Evolutionary conservation across 2,888 invertebrate genomes (phyloP), one percentile per base, ranked within the genome.

Genomic region (Tenthredo mesomela): DNA sequence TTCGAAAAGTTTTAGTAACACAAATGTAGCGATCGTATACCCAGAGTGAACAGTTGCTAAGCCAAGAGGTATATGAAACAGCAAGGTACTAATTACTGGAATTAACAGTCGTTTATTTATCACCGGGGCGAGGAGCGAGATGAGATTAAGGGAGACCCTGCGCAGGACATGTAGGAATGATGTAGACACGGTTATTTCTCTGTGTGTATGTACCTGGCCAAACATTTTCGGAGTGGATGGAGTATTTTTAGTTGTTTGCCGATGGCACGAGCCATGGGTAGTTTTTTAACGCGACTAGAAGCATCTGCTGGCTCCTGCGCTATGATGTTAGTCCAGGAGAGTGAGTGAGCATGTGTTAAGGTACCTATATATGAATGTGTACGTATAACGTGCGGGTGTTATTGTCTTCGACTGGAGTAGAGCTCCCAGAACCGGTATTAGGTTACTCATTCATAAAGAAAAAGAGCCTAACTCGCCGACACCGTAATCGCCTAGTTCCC

Each of bases 201-300:
- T 54, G 7, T 50, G 18, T 50, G 21, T 25, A 47, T 9, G 18
- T 73, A 40, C 71, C 40, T 43, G 40, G 71, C 21, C 71, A 29
- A 43, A 43, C 71, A 43, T 73, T 18, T 77, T n/a, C 18, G 54
- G 50, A 21, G n/a, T 43, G 33, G 43, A 50, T 54, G 82, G 88
- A 90, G 90, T 92, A 92, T 91, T 91, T 92, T 91, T 91, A 91
- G 91, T 89, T 89, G 90, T 88, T 89, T 87, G 86, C 84, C 86
- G 86, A 84, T 87, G 89, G 89, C 89, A 89, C 90, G 89, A 89
- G 89, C 86, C 71, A 43, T 40, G 71, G 71, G 86, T 67, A 21
- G 21, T 80, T 58, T 80, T 77, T 80, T 61, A 50, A 77, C 54
- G 77, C 54, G 54, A 77, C 61, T 50, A 6, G 21, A 80, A 80